A percentile compares a stretch with the other conserved stretches of the same genome.
phyloP scores from a whole-genome alignment of 2,888 invertebrate species.

The Tinea pellionella region DNA sequence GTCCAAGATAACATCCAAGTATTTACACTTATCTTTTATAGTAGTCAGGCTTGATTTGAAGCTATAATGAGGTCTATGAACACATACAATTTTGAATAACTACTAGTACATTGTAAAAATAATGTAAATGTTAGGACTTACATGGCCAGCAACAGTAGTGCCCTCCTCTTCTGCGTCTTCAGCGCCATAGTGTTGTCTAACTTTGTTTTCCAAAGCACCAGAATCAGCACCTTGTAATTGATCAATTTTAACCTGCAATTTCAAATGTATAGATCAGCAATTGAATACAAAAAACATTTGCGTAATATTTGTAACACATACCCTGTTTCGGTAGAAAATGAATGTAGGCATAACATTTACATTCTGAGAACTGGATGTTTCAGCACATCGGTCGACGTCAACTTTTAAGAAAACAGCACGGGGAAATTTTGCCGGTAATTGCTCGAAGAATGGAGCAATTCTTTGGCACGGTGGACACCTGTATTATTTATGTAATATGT shows the following conservation, averaged over 20 bases:
- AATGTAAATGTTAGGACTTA: constrained; percentile 52
- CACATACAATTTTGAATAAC: too few relatives aligned
- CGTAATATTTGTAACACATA: constrained; percentile 28
- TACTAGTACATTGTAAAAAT: background rate
- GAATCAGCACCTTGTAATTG: constrained; percentile 90
- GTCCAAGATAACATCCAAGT: too few relatives aligned
- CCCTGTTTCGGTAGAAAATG: constrained; percentile 89
- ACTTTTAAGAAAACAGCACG: constrained; percentile 93
- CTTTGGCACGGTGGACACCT: constrained; percentile 98
- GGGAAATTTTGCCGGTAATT: constrained; percentile 87
- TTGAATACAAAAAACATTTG: too few relatives aligned
- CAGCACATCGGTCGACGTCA: constrained; percentile 93
- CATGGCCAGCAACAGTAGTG: constrained; percentile 82
- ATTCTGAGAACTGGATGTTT: constrained; percentile 87
- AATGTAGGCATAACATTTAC: constrained; percentile 99
- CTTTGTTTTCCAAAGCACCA: constrained; percentile 84
- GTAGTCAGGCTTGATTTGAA: too few relatives aligned
- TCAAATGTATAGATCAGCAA: background rate
- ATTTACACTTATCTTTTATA: too few relatives aligned
- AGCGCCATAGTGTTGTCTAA: constrained; percentile 84
- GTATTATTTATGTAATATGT: constrained; percentile 16
- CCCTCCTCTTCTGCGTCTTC: constrained; percentile 74
- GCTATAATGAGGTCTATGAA: too few relatives aligned
- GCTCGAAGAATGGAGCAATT: constrained; percentile 93
- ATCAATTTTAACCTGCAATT: constrained; percentile 81